Conservation (phyloP, 1,140 invertebrate genomes). For the Aphis craccivora region DNA sequence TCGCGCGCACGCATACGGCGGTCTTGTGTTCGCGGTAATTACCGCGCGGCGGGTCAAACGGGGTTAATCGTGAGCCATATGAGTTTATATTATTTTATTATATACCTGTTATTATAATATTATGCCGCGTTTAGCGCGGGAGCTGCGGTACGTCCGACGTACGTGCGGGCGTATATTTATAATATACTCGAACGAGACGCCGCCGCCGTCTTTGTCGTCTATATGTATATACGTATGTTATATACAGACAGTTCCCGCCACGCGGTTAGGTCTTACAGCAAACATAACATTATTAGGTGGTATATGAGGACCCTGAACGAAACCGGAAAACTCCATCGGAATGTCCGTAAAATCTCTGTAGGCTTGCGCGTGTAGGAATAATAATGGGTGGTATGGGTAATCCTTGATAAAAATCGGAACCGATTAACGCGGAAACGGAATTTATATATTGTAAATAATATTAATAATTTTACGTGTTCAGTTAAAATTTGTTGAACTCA, state of each 20-base stretch:
- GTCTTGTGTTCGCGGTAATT: conserved; percentile 35
- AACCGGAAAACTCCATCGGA: neutral
- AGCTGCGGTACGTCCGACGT: neutral
- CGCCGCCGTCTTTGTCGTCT: neutral
- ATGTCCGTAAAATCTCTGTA: neutral
- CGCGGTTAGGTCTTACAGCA: neutral
- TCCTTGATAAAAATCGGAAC: neutral
- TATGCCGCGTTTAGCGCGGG: neutral
- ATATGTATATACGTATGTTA: neutral
- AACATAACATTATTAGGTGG: neutral
- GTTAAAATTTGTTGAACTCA: no score
- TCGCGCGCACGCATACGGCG: neutral
- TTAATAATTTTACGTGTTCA: neutral
- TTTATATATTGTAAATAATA: neutral
- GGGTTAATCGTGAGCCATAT: conserved; percentile 50
- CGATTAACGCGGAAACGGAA: neutral
- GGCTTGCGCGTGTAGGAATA: no score
- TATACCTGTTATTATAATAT: neutral
- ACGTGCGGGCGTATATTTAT: neutral
- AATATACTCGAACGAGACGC: neutral
- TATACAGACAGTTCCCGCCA: neutral
- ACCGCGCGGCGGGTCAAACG: conserved; percentile 34
- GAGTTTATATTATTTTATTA: neutral
- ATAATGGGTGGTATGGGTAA: no score
- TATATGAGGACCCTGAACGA: neutral